Evolutionary conservation across 1,140 invertebrate genomes (phyloP).

Genomic region (Drosophila willistoni): DNA sequence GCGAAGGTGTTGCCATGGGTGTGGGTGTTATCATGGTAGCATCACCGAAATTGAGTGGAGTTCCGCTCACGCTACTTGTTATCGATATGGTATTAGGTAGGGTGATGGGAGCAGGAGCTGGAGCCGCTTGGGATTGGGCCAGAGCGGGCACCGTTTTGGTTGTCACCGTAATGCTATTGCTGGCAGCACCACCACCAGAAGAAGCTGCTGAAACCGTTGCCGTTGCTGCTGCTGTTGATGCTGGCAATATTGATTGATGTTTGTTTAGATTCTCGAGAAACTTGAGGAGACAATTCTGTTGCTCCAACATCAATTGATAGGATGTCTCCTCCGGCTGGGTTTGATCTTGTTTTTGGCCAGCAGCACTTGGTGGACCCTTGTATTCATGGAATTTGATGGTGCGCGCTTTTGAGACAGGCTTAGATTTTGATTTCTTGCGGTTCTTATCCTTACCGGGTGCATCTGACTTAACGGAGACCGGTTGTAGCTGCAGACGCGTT

Average conservation of each 20-base stretch:
- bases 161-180: slow-evolving; percentile 58
- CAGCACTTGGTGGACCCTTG: slow-evolving; percentile 96
- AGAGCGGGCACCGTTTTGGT: slow-evolving; percentile 65
- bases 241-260: slow-evolving; percentile 76
- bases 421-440: slow-evolving; percentile 94
- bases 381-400: slow-evolving; percentile 99
- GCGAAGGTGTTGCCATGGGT: slow-evolving; percentile 34
- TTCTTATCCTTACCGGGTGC: slow-evolving; percentile 92
- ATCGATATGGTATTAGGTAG: slow-evolving; percentile 68
- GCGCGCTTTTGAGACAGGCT: slow-evolving; percentile 91
- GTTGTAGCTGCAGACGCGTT: slow-evolving; percentile 67
- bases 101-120: slow-evolving; percentile 37
- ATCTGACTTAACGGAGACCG: slow-evolving; percentile 85
- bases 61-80: slow-evolving; percentile 53
- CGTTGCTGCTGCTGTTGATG: slow-evolving; percentile 85
- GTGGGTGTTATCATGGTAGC: slow-evolving; percentile 37
- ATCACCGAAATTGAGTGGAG: slow-evolving; percentile 61
- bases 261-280: slow-evolving; percentile 81
- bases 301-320: slow-evolving; percentile 95
- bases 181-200: neutral
- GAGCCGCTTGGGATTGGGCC: slow-evolving; percentile 38
- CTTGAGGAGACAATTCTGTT: slow-evolving; percentile 90
- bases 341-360: slow-evolving; percentile 86
- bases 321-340: slow-evolving; percentile 86
- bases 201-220: slow-evolving; percentile 4